Base-by-base conservation (phyloP, 2,888 invertebrate genomes). In the Pomacea canaliculata region DNA sequence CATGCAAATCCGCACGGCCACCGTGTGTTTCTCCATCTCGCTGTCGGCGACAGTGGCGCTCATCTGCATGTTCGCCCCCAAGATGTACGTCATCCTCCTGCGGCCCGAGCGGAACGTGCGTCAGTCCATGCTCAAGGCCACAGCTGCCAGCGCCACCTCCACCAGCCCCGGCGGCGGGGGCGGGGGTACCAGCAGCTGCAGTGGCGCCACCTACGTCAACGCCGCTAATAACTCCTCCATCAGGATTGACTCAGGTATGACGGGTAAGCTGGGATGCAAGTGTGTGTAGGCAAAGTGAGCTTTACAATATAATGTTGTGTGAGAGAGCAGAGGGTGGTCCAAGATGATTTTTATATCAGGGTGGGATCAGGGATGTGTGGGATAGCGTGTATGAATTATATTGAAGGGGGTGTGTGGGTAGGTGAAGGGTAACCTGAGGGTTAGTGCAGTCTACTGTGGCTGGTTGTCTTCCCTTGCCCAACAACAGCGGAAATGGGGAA, bases 1-100 rank as follows among this genome's bases (percentile, higher is more conserved):
- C 78, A 90, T 97, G 81, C 95, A 96, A 18, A 93, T 98, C 79
- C 93, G 98, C 79, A 96, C 97, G 90, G 97, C 96, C 85, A 97
- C 97, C 91, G 96, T 98, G 96, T 96, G 97, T 76, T 96, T 97
- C 87, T 97, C 97, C 84, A 97, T 98, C 90, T 96, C 96, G 80
- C 93, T 98, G 83, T 96, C 96, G 85, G 97, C 97, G 81, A 96
- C 96, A 84, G 97, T 98, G 82, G 96, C 97, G 13, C 94, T 98
- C 78, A 95, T 95, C 76, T 98, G 97, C 91, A 93, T 98, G 80
- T 98, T 98, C 91, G 94, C 96, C 67, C 97, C 98, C 16, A 98
- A 98, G 94, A 91, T 96, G 67, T 96, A 96, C 91, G 97, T 97
- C 87, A 97, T 97, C 85, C 92, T 97, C 81, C 93, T 97, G 79